Evolutionary conservation across 2,888 invertebrate species (phyloP).

Genomic region (Slavum lentiscoides): DNA sequence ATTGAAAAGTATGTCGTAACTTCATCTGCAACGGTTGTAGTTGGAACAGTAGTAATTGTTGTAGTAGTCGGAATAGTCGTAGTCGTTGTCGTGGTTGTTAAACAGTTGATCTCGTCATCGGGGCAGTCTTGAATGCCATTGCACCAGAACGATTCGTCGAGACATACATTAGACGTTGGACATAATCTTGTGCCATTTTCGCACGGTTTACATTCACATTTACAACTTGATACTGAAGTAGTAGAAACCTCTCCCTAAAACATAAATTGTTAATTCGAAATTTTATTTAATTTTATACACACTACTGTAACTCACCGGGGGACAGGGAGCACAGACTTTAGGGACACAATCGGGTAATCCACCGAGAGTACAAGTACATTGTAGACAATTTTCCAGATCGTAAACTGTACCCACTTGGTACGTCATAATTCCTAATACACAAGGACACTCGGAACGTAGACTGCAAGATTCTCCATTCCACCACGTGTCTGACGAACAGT

Average conservation of each 20-base stretch:
- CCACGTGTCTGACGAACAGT: constrained; percentile 63
- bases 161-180: constrained; percentile 74
- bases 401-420: constrained; percentile 70
- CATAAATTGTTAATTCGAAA: neutral
- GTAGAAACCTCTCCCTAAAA: constrained; percentile 63
- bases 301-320: constrained; percentile 23
- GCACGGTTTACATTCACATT: constrained; percentile 76
- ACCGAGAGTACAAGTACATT: constrained; percentile 77
- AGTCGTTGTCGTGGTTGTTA: constrained; percentile 4
- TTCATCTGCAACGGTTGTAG: constrained; percentile 9
- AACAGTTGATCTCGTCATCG: constrained; percentile 77
- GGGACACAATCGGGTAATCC: constrained; percentile 69
- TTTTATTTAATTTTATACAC: neutral
- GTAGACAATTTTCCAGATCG: constrained; percentile 73
- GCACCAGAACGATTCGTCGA: constrained; percentile 75
- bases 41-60: constrained; percentile 1
- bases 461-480: constrained; percentile 80
- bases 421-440: constrained; percentile 70
- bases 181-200: constrained; percentile 70
- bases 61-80: constrained; percentile 14
- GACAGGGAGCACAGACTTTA: constrained; percentile 47
- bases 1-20: neutral
- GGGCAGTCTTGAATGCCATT: constrained; percentile 80
- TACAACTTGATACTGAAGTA: constrained; percentile 65
- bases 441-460: constrained; percentile 74